These are phyloP conservation scores for Apotomis betuletana DNA, from an alignment of 2,888 invertebrate genomes.

Conservation along the genomic window DNA sequence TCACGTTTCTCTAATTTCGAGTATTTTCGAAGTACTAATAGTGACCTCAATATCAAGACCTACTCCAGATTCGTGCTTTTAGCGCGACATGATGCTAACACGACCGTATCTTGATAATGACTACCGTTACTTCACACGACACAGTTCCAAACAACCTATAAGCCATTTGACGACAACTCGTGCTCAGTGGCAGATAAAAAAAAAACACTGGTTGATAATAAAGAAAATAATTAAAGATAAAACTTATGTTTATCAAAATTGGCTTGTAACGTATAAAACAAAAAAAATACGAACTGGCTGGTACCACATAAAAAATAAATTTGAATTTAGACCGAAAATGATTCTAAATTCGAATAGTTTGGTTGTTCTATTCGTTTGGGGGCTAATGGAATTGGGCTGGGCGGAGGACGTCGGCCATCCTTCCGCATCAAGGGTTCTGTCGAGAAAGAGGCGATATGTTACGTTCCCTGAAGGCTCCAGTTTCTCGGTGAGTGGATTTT, in stretches of 20 bases:
- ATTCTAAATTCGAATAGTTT: conserved; percentile 44
- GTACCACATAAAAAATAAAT: not conserved
- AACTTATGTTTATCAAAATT: no score
- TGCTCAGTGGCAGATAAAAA: conserved; percentile 13
- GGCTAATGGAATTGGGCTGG: conserved; percentile 44
- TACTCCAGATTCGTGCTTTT: conserved; percentile 33
- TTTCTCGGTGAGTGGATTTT: conserved; percentile 84
- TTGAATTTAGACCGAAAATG: conserved; percentile 29
- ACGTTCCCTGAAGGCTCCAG: conserved; percentile 88
- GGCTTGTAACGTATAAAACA: not conserved
- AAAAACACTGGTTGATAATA: not conserved
- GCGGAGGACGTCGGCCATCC: conserved; percentile 37
- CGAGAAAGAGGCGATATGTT: conserved; percentile 85
- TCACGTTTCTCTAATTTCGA: not conserved
- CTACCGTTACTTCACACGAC: conserved; percentile 48
- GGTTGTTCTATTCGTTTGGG: conserved; percentile 43
- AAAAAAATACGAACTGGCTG: no score
- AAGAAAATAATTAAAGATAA: not conserved
- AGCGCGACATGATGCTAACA: conserved; percentile 47
- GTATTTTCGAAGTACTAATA: not conserved
- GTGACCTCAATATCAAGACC: conserved; percentile 10
- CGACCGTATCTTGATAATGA: conserved; percentile 47
- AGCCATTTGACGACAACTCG: conserved; percentile 22
- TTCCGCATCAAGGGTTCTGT: conserved; percentile 67
- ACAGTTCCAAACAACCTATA: conserved; percentile 47